A percentile compares a stretch with the other conserved stretches of the same genome.
phyloP scores from a whole-genome alignment of 2,797 vertebrate genomes.

The Macroramphosus scolopax region DNA sequence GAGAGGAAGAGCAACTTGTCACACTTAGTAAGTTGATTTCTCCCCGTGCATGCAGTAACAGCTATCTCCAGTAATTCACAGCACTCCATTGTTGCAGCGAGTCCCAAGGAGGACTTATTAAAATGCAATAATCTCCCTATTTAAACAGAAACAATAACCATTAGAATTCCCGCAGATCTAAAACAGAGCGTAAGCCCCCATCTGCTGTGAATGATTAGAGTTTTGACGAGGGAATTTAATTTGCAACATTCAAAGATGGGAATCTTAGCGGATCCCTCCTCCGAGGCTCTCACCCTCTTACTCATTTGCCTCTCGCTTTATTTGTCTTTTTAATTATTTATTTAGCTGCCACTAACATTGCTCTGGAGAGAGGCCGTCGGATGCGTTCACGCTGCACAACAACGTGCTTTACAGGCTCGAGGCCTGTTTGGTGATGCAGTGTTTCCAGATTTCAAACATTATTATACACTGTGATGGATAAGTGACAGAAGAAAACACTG shows the following conservation, averaged over 20 bases:
- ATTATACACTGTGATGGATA: too few species aligned
- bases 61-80: slow-evolving; percentile 98
- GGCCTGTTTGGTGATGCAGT: too few species aligned
- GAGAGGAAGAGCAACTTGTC: slow-evolving; percentile 95
- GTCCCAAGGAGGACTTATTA: slow-evolving; percentile 99
- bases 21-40: slow-evolving; percentile 99
- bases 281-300: slow-evolving; percentile 88
- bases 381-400: slow-evolving; percentile 1
- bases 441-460: too few species aligned
- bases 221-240: slow-evolving; percentile 99
- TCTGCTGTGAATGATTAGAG: slow-evolving; percentile 99
- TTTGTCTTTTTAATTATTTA: slow-evolving; percentile 74
- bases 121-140: slow-evolving; percentile 99
- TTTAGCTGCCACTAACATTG: slow-evolving; percentile 64
- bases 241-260: slow-evolving; percentile 97
- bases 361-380: slow-evolving; percentile 51
- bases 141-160: slow-evolving; percentile 99
- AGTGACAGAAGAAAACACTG: too few species aligned
- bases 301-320: slow-evolving; percentile 80
- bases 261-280: slow-evolving; percentile 95
- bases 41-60: slow-evolving; percentile 95
- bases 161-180: slow-evolving; percentile 99
- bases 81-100: slow-evolving; percentile 96
- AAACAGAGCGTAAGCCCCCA: slow-evolving; percentile 96
- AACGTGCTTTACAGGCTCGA: too few species aligned